Base-by-base conservation (phyloP, 2,888 invertebrate species). In the Pterostichus madidus region DNA sequence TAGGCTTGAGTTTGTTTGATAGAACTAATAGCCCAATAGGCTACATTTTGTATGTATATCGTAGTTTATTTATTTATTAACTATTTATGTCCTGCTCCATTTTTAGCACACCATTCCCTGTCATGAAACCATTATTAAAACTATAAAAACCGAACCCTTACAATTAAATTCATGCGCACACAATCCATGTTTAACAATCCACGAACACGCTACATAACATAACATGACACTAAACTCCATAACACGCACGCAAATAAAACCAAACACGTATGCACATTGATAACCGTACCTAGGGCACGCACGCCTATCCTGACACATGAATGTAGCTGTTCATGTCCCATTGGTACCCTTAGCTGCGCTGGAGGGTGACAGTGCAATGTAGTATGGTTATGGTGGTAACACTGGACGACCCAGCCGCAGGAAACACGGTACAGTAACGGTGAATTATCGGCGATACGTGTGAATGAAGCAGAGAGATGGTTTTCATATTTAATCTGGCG, bases 361-460 rank as follows among this genome's bases (percentile, higher is more conserved):
- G 15, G 53, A 53, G 53, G 13, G 15, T 10, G 15, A 44, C 68
- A 71, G 44, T 44, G 68, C 68, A 17, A 13, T 71, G 68, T 71
- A 39, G 44, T 71, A 44, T 17, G 44, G 68, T 71, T 46, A 7
- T 17, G 68, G 39, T 44, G 68, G 44, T 10, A 71, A 39, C 68
- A 15, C 15, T 56, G 68, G 8, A 24, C 5, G 49, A 7, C 6
- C 32, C 11, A 32, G 64, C 64, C 64, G 46, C 71, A 44, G 71
- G 71, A 80, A 52, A 61, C 64, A 32, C 80, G 53, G 13, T 68
- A 80, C 80, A 49, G 44, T 61, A 35, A 24, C 44, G 49, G 49
- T 68, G 61, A 64, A 79, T 80, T 68, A 68, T 80, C 80, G 53
- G 39, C 31, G 79, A 44, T 64, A 79, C 79, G 68, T 64, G 59